A percentile compares a stretch with the other conserved stretches of the same genome.
These are phyloP conservation scores for Abrostola tripartita DNA, from an alignment of 2,888 invertebrate species.

Conservation along the genomic window DNA sequence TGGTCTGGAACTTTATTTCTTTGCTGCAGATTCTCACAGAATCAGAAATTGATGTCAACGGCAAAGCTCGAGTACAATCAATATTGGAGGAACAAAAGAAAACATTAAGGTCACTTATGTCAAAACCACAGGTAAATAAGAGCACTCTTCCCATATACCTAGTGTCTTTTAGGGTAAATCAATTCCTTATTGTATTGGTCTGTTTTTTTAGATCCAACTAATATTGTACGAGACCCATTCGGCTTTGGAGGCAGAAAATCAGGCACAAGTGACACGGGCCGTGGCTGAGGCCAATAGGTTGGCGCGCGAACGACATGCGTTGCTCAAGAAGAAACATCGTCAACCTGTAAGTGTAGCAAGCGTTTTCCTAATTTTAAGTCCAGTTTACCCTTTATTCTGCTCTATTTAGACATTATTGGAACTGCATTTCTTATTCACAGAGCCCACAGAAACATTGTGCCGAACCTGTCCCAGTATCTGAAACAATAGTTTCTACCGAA, in stretches of 20 bases:
- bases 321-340: conserved; percentile 77
- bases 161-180: background rate
- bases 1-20: conserved; percentile 1
- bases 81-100: conserved; percentile 93
- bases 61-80: conserved; percentile 89
- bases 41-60: conserved; percentile 89
- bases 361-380: background rate
- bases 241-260: conserved; percentile 92
- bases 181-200: background rate
- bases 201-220: conserved; percentile 90
- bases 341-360: conserved; percentile 56
- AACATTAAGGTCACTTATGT: conserved; percentile 92
- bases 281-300: conserved; percentile 91
- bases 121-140: conserved; percentile 91
- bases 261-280: conserved; percentile 91
- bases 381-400: too few species aligned
- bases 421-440: conserved; percentile 54
- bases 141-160: background rate
- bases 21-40: conserved; percentile 88
- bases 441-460: conserved; percentile 70
- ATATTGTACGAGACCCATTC: conserved; percentile 95
- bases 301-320: conserved; percentile 91
- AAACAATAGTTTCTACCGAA: conserved; percentile 46
- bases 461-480: conserved; percentile 6
- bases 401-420: background rate